Conservation (phyloP, 2,888 invertebrate genomes). For the Heliconius hortense region DNA sequence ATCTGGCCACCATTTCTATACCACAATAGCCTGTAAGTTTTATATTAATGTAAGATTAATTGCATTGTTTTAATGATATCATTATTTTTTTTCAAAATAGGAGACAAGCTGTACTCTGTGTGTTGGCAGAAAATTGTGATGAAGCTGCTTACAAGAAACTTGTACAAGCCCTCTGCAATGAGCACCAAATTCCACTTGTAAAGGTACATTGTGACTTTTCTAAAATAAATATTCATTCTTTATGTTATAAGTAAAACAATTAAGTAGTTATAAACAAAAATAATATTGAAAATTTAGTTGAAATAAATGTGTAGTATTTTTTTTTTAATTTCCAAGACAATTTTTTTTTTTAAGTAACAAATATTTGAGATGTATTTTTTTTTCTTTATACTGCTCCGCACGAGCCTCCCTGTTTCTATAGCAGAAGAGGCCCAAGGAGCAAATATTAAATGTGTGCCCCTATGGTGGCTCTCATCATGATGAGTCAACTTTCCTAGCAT, state of each 20-base stretch:
- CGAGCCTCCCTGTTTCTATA: conserved; percentile 58
- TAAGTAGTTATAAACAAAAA: no score
- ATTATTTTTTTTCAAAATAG: conserved; percentile 71
- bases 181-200: conserved; percentile 98
- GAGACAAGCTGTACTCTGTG: conserved; percentile 97
- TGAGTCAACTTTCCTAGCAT: conserved; percentile 78
- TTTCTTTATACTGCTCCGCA: conserved; percentile 58
- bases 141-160: conserved; percentile 98
- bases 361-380: no score
- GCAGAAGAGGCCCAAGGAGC: conserved; percentile 62
- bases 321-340: no score
- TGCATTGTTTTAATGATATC: not conserved
- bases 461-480: conserved; percentile 71
- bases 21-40: no score
- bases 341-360: no score
- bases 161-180: conserved; percentile 98
- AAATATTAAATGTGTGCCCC: conserved; percentile 71
- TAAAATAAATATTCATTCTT: no score
- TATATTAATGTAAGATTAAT: not conserved
- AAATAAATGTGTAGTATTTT: no score
- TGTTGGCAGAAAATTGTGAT: conserved; percentile 98
- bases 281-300: no score
- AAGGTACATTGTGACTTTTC: conserved; percentile 74
- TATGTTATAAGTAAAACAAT: no score
- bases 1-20: no score